phyloP scores from a whole-genome alignment of 1,140 invertebrate species.

The Bicyclus anynana region DNA sequence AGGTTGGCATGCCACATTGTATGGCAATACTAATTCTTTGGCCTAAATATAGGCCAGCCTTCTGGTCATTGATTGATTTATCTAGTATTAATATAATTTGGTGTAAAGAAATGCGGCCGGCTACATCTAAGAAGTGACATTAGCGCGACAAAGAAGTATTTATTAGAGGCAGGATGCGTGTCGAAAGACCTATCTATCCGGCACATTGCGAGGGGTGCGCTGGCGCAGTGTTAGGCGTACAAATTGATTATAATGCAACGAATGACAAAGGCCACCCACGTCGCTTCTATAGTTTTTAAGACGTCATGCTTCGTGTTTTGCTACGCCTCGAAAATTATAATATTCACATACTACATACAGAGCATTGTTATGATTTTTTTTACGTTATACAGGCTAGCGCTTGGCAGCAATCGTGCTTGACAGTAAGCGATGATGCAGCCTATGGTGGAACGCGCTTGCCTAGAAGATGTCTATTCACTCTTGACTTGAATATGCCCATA shows the following conservation, averaged over 20 bases:
- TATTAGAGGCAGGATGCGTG: constrained; percentile 45
- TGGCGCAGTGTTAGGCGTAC: constrained; percentile 49
- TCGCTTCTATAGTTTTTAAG: constrained; percentile 24
- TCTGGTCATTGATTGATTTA: too few relatives aligned
- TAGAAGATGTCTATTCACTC: too few relatives aligned
- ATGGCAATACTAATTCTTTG: too few relatives aligned
- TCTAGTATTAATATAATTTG: neutral
- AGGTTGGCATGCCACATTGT: too few relatives aligned
- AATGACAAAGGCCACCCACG: constrained; percentile 60
- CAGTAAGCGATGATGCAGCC: too few relatives aligned
- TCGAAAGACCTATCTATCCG: constrained; percentile 50
- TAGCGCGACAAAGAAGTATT: constrained; percentile 13
- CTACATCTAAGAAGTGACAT: neutral
- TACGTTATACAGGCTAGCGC: too few relatives aligned
- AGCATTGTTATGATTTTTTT: too few relatives aligned
- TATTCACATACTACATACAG: neutral
- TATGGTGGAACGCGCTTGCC: too few relatives aligned
- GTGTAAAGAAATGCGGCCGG: neutral
- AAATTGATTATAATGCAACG: constrained; percentile 64
- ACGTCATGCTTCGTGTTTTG: constrained; percentile 16
- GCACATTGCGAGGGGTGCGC: constrained; percentile 36
- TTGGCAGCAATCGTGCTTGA: too few relatives aligned
- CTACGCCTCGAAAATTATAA: neutral
- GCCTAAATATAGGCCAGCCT: too few relatives aligned
- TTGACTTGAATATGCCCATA: too few relatives aligned